A percentile compares a stretch with the other conserved stretches of the same genome.
Conservation (phyloP, 2,888 invertebrate species). For the Ischnus inquisitorius region DNA sequence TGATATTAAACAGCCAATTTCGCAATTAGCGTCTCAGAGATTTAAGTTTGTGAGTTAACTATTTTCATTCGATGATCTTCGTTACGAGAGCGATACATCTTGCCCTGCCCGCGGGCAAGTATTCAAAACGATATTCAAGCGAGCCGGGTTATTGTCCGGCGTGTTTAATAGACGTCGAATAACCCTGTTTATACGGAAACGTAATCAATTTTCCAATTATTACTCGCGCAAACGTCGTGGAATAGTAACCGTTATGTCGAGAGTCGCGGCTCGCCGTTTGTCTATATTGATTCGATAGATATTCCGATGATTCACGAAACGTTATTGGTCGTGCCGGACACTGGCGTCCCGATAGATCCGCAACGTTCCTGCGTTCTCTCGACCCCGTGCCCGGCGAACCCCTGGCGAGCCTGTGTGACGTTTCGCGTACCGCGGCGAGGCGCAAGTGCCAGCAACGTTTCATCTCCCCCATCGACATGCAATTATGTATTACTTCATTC, state of each 20-base stretch:
- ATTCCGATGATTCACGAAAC: conserved; percentile 3
- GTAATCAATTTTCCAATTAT: conserved; percentile 50
- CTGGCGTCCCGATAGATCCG: not conserved
- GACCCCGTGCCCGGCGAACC: conserved; percentile 6
- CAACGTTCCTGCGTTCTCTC: conserved; percentile 5
- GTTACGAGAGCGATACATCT: too few species aligned
- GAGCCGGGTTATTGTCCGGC: not conserved
- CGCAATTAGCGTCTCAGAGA: too few species aligned
- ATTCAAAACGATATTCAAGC: conserved; percentile 22
- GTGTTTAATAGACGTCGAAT: conserved; percentile 27
- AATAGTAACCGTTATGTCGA: conserved; percentile 18
- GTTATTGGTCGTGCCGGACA: conserved; percentile 27
- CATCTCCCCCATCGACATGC: conserved; percentile 39
- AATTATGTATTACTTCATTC: conserved; percentile 68
- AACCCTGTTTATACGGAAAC: conserved; percentile 40
- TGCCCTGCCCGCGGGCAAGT: too few species aligned
- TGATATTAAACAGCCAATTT: too few species aligned
- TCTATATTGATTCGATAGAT: conserved; percentile 29
- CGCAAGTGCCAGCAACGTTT: conserved; percentile 20
- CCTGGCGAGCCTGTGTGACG: not conserved
- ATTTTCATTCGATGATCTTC: too few species aligned
- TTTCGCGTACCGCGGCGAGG: not conserved
- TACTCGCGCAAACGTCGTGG: conserved; percentile 41
- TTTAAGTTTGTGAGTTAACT: too few species aligned
- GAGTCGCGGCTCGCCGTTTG: not conserved